phyloP scores from a whole-genome alignment of 2,797 vertebrate genomes.

The Avahi laniger region DNA sequence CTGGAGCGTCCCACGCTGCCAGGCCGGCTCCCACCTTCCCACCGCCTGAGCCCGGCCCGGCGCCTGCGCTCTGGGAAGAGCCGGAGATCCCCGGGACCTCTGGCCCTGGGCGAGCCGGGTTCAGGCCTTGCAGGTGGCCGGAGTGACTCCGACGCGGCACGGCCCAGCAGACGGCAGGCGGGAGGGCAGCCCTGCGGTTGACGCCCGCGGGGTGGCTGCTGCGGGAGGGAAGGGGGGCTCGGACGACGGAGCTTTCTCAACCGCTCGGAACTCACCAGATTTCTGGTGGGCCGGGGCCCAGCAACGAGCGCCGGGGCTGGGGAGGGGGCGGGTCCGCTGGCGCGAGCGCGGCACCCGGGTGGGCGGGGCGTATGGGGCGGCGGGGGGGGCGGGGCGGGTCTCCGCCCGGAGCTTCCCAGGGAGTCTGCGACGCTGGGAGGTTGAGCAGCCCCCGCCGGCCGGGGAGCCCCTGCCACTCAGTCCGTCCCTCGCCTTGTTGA shows the following conservation, averaged over 20 bases:
- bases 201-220: background rate
- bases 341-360: background rate
- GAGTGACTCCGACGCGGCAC: background rate
- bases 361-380: background rate
- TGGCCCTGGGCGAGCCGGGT: background rate
- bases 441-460: background rate
- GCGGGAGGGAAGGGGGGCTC: background rate
- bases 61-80: background rate
- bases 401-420: no score
- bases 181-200: background rate
- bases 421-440: background rate
- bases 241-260: background rate
- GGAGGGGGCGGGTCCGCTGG: background rate
- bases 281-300: background rate
- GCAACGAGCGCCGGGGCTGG: background rate
- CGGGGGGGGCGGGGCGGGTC: background rate
- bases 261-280: accelerated
- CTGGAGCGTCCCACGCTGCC: background rate
- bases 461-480: background rate
- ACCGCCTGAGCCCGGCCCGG: background rate
- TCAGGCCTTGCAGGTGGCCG: background rate
- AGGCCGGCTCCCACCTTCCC: background rate
- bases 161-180: background rate
- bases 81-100: background rate
- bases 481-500: background rate